These are phyloP conservation scores for Drosophila dunni DNA, from an alignment of 1,140 invertebrate genomes.

Conservation along the genomic window DNA sequence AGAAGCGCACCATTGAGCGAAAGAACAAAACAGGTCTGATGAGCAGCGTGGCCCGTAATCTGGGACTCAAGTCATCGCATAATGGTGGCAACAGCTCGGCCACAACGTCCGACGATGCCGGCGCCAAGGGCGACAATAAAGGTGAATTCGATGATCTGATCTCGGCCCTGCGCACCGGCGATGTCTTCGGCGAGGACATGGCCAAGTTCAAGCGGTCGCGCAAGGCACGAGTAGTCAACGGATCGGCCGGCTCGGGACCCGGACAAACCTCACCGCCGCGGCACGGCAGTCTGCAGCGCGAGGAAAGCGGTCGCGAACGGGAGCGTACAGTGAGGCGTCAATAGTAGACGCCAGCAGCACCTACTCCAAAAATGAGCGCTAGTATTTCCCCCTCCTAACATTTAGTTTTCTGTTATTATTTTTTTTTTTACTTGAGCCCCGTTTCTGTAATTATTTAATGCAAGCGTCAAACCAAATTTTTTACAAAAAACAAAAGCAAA, in stretches of 20 bases:
- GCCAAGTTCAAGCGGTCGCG: constrained; percentile 94
- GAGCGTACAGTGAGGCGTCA: constrained; percentile 80
- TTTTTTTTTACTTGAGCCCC: constrained; percentile 34
- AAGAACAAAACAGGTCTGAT: constrained; percentile 91
- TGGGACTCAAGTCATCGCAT: constrained; percentile 85
- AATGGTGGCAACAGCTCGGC: constrained; percentile 61
- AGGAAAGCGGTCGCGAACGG: constrained; percentile 79
- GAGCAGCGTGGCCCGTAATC: constrained; percentile 87
- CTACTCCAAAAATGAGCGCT: constrained; percentile 14
- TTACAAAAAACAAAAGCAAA: constrained; percentile 38
- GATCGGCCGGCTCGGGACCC: constrained; percentile 58
- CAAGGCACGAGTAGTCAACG: constrained; percentile 86
- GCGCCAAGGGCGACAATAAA: constrained; percentile 87
- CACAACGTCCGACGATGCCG: constrained; percentile 85
- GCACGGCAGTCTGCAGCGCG: constrained; percentile 76
- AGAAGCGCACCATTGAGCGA: constrained; percentile 94
- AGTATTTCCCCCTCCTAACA: constrained; percentile 38
- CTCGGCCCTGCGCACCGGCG: constrained; percentile 96
- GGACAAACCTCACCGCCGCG: constrained; percentile 86
- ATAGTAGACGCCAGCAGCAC: constrained; percentile 32
- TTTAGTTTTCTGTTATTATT: neutral
- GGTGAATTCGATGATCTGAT: constrained; percentile 99
- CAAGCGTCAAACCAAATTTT: constrained; percentile 77
- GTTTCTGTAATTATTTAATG: constrained; percentile 63
- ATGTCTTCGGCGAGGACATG: constrained; percentile 98